Evolutionary conservation across 2,888 invertebrate genomes (phyloP), one percentile per base, ranked within the genome.

Genomic region (Rotaria macrura): DNA sequence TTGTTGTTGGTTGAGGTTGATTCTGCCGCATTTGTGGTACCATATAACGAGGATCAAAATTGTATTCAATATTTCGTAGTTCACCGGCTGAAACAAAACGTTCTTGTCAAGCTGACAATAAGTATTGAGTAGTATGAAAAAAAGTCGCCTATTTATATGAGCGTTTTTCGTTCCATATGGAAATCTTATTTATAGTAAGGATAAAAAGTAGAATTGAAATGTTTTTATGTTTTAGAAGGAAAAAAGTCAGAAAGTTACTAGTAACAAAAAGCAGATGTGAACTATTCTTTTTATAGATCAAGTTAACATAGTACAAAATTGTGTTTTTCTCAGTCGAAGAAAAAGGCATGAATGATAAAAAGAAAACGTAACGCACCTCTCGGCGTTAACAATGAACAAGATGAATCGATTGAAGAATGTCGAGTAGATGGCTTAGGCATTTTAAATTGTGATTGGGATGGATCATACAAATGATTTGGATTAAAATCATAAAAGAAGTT

Each of bases 11-110:
- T 65, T 65, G 65, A 29, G 65, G 20, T 65, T 4, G 65, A 65
- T 65, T 34, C 5, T 25, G 1, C 43, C 43, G 79, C 12, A 43
- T 12, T 79, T 40, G 79, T 79, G 34, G 43, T n/a, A 79, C 14
- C n/a, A 79, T 43, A 79, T 79, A 79, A n/a, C 79, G 40, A 17
- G 79, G 79, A 79, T 79, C 79, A 79, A 79, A 79, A 43, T 40
- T 43, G 43, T 43, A 79, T 25, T 79, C 79, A n/a, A 79, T 43
- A 43, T 25, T 79, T n/a, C n/a, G 17, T 79, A 79, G 23, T 43
- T 43, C 79, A n/a, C 79, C 43, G 25, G n/a, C 79, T 79, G 43
- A 12, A 79, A 40, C 0, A n/a, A 79, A 34, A 17, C 2, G 6
- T 7, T 14, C 5, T 52, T 52, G 49, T 49, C 49, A 49, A 49